Conservation (phyloP, 2,113 vertebrate species). For the Arizona elegans region DNA sequence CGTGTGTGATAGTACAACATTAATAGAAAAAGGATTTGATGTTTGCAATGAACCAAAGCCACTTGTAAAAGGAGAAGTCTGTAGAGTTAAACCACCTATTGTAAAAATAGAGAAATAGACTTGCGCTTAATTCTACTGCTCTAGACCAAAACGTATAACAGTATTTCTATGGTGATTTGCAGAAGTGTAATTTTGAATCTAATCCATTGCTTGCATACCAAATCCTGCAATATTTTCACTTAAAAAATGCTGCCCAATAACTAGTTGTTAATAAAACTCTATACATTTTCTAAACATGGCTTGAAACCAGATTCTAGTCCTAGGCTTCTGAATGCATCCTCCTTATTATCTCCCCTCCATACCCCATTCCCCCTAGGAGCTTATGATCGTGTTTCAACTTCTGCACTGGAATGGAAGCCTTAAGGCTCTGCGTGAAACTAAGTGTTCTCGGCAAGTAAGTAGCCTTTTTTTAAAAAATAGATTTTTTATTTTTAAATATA, state of each 20-base stretch:
- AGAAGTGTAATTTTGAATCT: not conserved
- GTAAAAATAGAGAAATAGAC: not conserved
- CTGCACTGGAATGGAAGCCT: constrained; percentile 87
- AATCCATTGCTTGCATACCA: not conserved
- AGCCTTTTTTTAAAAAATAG: not conserved
- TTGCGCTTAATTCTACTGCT: not conserved
- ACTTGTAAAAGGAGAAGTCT: not conserved
- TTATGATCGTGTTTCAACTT: constrained; percentile 87
- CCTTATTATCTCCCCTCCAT: not conserved
- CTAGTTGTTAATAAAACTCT: not conserved
- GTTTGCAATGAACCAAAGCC: not conserved
- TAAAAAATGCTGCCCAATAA: not conserved
- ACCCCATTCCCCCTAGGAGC: constrained; percentile 67
- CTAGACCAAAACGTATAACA: not conserved
- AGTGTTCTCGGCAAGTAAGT: constrained; percentile 81
- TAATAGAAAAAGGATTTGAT: not conserved
- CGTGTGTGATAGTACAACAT: not conserved
- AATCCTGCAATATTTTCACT: not conserved
- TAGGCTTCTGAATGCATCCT: not conserved
- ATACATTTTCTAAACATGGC: not conserved
- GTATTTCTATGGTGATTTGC: not conserved
- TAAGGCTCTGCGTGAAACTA: constrained; percentile 78
- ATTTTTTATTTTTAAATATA: no score
- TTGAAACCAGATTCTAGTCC: not conserved
- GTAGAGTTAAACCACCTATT: not conserved